A percentile compares a stretch with the other conserved stretches of the same genome.
phyloP scores from a whole-genome alignment of 2,888 invertebrate genomes.

The Osmoderma eremita region DNA sequence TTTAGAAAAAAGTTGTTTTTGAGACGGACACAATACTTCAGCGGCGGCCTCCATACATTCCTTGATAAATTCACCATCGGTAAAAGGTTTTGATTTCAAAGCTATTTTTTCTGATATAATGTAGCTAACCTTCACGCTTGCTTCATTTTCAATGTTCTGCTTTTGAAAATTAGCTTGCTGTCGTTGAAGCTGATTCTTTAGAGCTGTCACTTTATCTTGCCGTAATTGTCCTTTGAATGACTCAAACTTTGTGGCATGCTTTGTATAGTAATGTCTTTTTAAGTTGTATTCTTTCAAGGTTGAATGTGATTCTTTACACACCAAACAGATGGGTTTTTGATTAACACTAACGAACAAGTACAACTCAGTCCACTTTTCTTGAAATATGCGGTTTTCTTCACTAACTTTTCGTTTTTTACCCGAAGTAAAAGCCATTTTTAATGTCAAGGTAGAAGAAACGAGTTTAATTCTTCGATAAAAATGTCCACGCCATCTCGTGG shows the following conservation, averaged over 20 bases:
- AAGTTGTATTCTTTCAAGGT: neutral
- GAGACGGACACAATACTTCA: neutral
- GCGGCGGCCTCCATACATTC: neutral
- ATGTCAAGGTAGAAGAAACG: no score
- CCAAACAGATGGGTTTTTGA: neutral
- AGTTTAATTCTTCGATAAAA: no score
- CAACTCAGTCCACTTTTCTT: neutral
- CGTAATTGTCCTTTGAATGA: neutral
- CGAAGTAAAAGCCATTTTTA: no score
- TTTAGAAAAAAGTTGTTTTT: no score
- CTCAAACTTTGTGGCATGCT: neutral
- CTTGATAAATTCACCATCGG: neutral
- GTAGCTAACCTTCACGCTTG: slow-evolving; percentile 5
- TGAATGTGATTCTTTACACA: neutral
- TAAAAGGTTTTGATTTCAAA: neutral
- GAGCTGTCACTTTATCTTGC: neutral
- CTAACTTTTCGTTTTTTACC: slow-evolving; percentile 12
- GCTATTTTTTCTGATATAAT: slow-evolving; percentile 7
- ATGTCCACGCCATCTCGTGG: no score
- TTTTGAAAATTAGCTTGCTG: neutral
- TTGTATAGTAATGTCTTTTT: slow-evolving; percentile 1
- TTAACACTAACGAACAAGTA: neutral
- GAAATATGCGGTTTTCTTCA: neutral
- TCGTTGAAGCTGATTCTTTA: neutral
- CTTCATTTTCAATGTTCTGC: neutral